Conservation (phyloP, 2,888 invertebrate species). For the Catocala fraxini region DNA sequence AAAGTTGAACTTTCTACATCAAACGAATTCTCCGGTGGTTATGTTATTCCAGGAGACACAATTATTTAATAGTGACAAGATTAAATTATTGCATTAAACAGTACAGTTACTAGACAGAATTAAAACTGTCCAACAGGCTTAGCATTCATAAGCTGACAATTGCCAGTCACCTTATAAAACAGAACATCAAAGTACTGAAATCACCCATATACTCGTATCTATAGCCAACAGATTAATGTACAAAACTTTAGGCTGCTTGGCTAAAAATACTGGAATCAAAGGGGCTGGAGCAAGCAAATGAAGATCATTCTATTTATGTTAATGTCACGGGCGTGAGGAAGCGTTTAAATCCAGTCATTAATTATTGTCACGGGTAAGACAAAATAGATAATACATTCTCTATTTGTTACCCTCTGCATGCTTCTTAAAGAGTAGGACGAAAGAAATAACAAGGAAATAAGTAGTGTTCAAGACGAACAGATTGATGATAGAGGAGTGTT, state of each 20-base stretch:
- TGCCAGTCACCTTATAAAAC: conserved; percentile 79
- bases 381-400: conserved; percentile 86
- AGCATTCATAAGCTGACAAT: conserved; percentile 76
- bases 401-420: conserved; percentile 80
- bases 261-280: conserved; percentile 87
- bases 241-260: conserved; percentile 77
- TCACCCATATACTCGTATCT: conserved; percentile 61
- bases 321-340: conserved; percentile 88
- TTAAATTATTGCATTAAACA: conserved; percentile 49
- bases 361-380: conserved; percentile 86
- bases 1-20: conserved; percentile 7
- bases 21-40: conserved; percentile 12
- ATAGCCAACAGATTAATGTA: conserved; percentile 83
- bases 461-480: conserved; percentile 72
- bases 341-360: conserved; percentile 88
- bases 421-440: conserved; percentile 78
- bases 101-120: conserved; percentile 58
- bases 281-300: conserved; percentile 79
- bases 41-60: conserved; percentile 8
- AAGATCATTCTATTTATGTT: conserved; percentile 87
- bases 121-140: conserved; percentile 64
- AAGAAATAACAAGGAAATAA: conserved; percentile 82
- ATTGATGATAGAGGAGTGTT: conserved; percentile 78
- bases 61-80: conserved; percentile 43
- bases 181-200: conserved; percentile 84